A percentile compares a stretch with the other conserved stretches of the same genome.
Evolutionary conservation across 2,113 vertebrate species (phyloP).

Genomic region (Percina caprodes): DNA sequence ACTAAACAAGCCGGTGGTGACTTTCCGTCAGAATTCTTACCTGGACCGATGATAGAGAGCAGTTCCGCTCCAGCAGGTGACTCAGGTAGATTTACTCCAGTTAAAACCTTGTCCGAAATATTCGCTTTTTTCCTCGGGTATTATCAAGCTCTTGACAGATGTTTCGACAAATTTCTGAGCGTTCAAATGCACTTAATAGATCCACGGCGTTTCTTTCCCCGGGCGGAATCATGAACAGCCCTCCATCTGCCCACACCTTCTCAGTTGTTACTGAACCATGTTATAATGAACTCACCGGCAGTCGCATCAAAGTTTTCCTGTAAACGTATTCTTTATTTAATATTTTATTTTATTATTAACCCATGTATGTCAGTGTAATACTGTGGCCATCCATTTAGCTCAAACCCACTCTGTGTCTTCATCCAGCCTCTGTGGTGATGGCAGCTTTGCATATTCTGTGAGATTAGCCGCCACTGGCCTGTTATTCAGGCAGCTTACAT

Average conservation of each 20-base stretch:
- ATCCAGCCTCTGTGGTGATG: conserved; percentile 15
- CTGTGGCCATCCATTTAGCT: not conserved
- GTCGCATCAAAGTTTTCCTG: not conserved
- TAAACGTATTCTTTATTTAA: not conserved
- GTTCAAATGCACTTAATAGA: not conserved
- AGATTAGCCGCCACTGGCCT: conserved; percentile 64
- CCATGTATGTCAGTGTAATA: not conserved
- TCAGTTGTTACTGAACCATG: conserved; percentile 9
- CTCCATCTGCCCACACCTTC: conserved; percentile 33
- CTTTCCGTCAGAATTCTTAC: conserved; percentile 34
- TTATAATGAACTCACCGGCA: not conserved
- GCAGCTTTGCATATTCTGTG: conserved; percentile 76
- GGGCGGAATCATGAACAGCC: not conserved
- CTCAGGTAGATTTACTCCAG: conserved; percentile 10
- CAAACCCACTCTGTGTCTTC: not conserved
- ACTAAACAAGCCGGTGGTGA: no score
- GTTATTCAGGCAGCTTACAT: conserved; percentile 63
- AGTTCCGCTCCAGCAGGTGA: conserved; percentile 50
- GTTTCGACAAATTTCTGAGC: not conserved
- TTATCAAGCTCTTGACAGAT: not conserved
- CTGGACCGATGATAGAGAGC: conserved; percentile 9
- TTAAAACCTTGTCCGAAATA: not conserved
- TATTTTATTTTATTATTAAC: not conserved
- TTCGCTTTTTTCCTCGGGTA: not conserved
- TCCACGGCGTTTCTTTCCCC: not conserved